Base-by-base conservation (phyloP, 64 coral and sea anemone species). In the Montipora sp. region DNA sequence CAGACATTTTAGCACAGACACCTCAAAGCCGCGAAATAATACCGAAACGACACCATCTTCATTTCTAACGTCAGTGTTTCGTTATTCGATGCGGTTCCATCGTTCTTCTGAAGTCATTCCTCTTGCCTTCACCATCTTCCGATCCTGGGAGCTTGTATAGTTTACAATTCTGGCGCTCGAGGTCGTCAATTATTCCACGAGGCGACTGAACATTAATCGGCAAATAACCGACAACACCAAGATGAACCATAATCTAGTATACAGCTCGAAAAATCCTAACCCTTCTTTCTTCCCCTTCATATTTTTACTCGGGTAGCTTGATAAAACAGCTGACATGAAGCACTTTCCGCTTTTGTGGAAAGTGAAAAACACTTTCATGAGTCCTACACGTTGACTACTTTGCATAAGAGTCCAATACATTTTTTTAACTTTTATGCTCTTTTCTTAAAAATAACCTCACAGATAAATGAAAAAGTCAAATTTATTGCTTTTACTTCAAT, bases 311-410 rank as follows among this genome's bases (percentile, higher is more conserved):
- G 14, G 70, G 82, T 85, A 72, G 82, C 63, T 59, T 71, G 63
- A 85, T 85, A 71, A 85, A 71, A 85, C 82, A 72, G 82, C 82
- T 15, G 4, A 85, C 82, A 85, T 85, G 82, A 85, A 85, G 82
- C 82, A 85, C 65, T 85, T 63, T 85, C 8, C 65, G 14, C 73
- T 9, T 27, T 18, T 50, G 82, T 18, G 63, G 13, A 85, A 85
- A 72, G 8, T 43, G 13, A 46, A 55, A 85, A 50, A 47, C 82
- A 85, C 11, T 85, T 85, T 85, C 82, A 85, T 85, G 82, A 47
- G 43, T n/a, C 82, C 65, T 85, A 85, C 82, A 85, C 47, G 82
- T 85, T 72, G 47, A 3, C 63, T 22, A 71, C 63, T 71, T 85
- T 85, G 82, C 82, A 85, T 84, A 22, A 3, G 46, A 5, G 36